phyloP scores from a whole-genome alignment of 2,797 vertebrate species.

The Rhadinocentrus ornatus region DNA sequence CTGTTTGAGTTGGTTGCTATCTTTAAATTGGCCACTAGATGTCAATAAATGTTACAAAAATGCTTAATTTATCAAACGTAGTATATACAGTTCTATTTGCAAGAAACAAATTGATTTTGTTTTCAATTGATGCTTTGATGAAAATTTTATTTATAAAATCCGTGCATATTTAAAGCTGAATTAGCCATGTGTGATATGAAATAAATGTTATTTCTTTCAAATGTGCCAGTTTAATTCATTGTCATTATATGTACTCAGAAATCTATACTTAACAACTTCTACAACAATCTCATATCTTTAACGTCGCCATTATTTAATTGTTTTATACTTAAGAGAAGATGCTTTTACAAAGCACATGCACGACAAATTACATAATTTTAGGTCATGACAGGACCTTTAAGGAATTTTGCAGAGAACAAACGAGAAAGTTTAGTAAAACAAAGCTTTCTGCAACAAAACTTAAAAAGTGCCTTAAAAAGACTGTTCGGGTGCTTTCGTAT shows the following conservation, averaged over 20 bases:
- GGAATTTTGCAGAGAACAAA: too few relatives aligned
- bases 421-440: too few relatives aligned
- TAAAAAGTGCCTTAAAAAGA: not conserved
- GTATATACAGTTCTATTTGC: too few relatives aligned
- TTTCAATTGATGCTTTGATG: not conserved
- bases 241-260: not conserved
- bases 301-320: not conserved
- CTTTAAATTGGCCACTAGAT: too few relatives aligned
- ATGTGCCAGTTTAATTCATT: not conserved
- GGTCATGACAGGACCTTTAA: too few relatives aligned
- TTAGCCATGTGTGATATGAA: not conserved
- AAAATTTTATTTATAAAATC: not conserved
- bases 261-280: not conserved
- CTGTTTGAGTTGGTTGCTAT: too few relatives aligned
- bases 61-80: too few relatives aligned
- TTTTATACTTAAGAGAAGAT: not conserved
- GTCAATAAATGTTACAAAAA: too few relatives aligned
- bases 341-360: too few relatives aligned
- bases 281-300: not conserved
- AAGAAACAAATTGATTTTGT: not conserved
- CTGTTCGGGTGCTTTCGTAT: not conserved
- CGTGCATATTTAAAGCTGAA: not conserved
- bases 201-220: not conserved
- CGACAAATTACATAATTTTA: too few relatives aligned
- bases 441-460: too few relatives aligned